These are phyloP conservation scores for Acanthopagrus latus DNA, from an alignment of 2,797 vertebrate genomes.

Conservation along the genomic window DNA sequence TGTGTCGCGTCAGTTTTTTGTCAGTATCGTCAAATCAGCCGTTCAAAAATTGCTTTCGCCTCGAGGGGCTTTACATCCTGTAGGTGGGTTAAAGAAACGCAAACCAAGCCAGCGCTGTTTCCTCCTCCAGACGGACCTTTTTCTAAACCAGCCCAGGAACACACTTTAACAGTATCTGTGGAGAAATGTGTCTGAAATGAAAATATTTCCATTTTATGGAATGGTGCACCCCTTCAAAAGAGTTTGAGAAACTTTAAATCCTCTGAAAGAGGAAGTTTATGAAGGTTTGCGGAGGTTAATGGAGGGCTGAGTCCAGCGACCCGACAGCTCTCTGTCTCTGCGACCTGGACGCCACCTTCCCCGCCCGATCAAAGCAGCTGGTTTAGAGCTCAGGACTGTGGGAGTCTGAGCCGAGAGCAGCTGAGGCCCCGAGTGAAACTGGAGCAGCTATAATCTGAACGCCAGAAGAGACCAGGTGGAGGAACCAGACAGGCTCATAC, in stretches of 20 bases:
- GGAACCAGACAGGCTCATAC: not conserved
- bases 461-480: not conserved
- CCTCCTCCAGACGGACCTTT: too few species aligned
- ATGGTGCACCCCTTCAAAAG: not conserved
- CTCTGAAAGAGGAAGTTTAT: not conserved
- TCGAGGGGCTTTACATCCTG: too few species aligned
- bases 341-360: constrained; percentile 14
- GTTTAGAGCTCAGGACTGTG: constrained; percentile 12
- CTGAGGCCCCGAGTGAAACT: constrained; percentile 25
- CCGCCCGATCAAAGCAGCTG: constrained; percentile 38
- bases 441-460: constrained; percentile 16
- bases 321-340: not conserved
- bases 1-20: too few species aligned
- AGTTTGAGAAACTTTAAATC: constrained; percentile 27
- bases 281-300: constrained; percentile 39
- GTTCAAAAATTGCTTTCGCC: too few species aligned
- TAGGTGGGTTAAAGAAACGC: too few species aligned
- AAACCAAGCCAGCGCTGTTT: too few species aligned
- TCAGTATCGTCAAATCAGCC: too few species aligned
- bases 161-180: too few species aligned
- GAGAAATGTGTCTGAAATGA: not conserved
- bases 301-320: constrained; percentile 16
- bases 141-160: too few species aligned
- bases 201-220: not conserved
- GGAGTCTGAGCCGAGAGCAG: constrained; percentile 39